Conservation (phyloP, 2,797 vertebrate genomes). For the Lithobates sylvaticus region DNA sequence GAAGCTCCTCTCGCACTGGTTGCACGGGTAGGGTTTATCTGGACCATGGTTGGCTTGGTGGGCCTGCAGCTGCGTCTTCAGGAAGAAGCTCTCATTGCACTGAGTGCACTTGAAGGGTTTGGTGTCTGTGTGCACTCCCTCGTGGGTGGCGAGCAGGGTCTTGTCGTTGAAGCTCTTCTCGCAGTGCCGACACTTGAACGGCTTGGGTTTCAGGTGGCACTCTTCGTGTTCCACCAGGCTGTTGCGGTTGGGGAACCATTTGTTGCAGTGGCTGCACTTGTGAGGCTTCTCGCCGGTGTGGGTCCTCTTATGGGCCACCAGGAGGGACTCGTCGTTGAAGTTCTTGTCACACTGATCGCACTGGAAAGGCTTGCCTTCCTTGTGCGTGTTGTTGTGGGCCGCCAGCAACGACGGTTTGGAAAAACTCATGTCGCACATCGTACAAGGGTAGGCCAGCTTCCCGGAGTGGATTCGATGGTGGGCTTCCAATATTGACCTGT, state of each 20-base stretch:
- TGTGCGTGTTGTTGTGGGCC: conserved; percentile 39
- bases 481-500: conserved; percentile 37
- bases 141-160: conserved; percentile 29
- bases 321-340: conserved; percentile 45
- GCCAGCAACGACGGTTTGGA: conserved; percentile 42
- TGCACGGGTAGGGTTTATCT: conserved; percentile 67
- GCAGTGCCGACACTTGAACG: conserved; percentile 50
- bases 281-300: conserved; percentile 34
- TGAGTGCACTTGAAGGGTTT: conserved; percentile 40
- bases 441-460: conserved; percentile 33
- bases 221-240: conserved; percentile 32
- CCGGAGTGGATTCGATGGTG: conserved; percentile 51
- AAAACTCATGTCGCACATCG: conserved; percentile 42
- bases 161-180: conserved; percentile 54
- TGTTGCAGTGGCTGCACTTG: conserved; percentile 41
- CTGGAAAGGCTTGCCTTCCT: conserved; percentile 37
- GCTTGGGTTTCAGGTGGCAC: conserved; percentile 43
- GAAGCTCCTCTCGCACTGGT: conserved; percentile 67
- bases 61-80: conserved; percentile 35
- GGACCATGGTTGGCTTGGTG: conserved; percentile 48
- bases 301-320: conserved; percentile 33
- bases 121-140: conserved; percentile 41
- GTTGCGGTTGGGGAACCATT: conserved; percentile 41
- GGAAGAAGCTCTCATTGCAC: conserved; percentile 53
- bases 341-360: conserved; percentile 52